phyloP scores from a whole-genome alignment of 2,797 vertebrate genomes.

The Lacerta viridis region DNA sequence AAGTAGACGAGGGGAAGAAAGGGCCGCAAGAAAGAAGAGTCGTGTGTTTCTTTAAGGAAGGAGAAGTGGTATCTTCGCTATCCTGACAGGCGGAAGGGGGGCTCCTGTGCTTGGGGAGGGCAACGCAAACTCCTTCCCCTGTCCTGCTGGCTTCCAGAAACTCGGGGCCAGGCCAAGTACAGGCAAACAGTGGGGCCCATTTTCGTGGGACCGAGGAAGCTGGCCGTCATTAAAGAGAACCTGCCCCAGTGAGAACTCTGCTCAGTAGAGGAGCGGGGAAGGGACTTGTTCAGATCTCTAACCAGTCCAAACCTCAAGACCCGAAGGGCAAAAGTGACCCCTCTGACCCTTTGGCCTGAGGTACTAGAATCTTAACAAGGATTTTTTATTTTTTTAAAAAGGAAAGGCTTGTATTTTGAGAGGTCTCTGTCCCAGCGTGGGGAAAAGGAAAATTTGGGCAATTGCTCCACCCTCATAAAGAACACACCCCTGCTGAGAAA shows the following conservation, averaged over 20 bases:
- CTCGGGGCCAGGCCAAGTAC: neutral
- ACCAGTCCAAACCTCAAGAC: neutral
- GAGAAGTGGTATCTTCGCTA: neutral
- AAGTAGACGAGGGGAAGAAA: too few relatives aligned
- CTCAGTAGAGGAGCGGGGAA: neutral
- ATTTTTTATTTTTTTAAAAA: too few relatives aligned
- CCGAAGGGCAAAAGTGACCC: neutral
- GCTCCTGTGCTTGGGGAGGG: too few relatives aligned
- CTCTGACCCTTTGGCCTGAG: neutral
- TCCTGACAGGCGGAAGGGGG: too few relatives aligned
- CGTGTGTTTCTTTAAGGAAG: neutral
- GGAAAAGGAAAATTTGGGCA: too few relatives aligned
- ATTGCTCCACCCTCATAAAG: too few relatives aligned
- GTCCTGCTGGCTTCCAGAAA: neutral
- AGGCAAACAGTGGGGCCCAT: neutral
- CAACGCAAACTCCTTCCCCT: neutral
- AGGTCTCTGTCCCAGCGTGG: too few relatives aligned
- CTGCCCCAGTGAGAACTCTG: neutral
- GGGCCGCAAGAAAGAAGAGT: neutral
- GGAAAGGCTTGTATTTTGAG: too few relatives aligned
- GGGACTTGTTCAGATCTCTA: neutral
- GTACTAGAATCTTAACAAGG: neutral
- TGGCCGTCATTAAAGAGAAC: neutral
- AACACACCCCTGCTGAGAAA: too few relatives aligned
- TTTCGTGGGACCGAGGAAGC: neutral